Base-by-base conservation (phyloP, 2,113 vertebrate genomes). In the Oreotrochilus melanogaster region DNA sequence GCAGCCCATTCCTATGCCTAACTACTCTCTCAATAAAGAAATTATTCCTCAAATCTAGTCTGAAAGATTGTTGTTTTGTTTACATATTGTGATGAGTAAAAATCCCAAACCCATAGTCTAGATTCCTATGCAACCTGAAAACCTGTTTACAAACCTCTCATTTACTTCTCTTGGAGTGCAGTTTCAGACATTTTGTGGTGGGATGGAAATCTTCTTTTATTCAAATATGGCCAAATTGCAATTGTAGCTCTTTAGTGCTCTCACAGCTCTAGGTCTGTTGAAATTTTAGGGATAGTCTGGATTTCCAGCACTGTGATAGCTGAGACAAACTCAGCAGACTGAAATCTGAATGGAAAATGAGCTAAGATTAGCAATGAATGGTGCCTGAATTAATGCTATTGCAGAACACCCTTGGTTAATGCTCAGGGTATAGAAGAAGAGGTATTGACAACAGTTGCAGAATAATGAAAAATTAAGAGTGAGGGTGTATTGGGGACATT, bases 241-340 rank as follows among this genome's bases (percentile, higher is more conserved):
- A 31, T 78, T 93, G 80, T 78, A 92, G 48, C 19, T 93, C 65
- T 60, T 78, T 56, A 37, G 83, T 50, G 43, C 24, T 60, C 69
- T 93, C 62, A 53, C 17, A 89, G 57, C 66, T 88, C 86, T 85
- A 87, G n/a, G 25, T 81, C 57, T 23, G 82, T 53, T 45, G 73
- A 75, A 92, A 78, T 56, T 39, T 60, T 35, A 69, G 51, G 18
- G 35, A n/a, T 76, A 74, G 43, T 81, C 25, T 70, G 76, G 72
- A 92, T 84, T 91, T 86, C 51, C 57, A 64, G 28, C 0, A 4
- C 65, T 89, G 61, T 37, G 45, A 81, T 45, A 75, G 73, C 57
- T 89, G 89, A 79, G 64, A 62, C 22, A 93, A 81, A 72, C 71
- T 69, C 67, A 86, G 73, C 37, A 90, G 74, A 80, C 53, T 84